A percentile compares a stretch with the other conserved stretches of the same genome.
phyloP scores from a whole-genome alignment of 2,888 invertebrate species.

The Lithophane socia region DNA sequence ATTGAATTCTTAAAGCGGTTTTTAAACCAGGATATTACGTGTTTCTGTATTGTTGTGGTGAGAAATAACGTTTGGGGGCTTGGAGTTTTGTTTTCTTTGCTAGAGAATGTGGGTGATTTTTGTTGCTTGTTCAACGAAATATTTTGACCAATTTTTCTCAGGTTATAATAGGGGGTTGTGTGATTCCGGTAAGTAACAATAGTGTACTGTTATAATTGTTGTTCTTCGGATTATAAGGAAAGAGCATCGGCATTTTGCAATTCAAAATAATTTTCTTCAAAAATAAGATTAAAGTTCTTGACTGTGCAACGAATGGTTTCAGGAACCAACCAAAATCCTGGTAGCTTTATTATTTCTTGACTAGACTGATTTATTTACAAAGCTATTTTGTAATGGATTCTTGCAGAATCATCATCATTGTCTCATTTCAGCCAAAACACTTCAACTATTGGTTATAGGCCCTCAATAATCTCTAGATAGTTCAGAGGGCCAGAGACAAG shows the following conservation, averaged over 20 bases:
- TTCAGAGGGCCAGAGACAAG: background rate
- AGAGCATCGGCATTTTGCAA: background rate
- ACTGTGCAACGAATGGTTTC: no score
- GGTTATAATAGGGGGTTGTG: background rate
- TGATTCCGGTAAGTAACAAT: background rate
- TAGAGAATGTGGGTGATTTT: background rate
- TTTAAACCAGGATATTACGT: conserved; percentile 52
- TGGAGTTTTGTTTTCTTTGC: conserved; percentile 2
- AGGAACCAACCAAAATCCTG: background rate
- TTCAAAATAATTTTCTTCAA: no score
- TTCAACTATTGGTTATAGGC: no score
- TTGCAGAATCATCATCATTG: background rate
- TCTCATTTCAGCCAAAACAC: background rate
- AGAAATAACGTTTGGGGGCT: conserved; percentile 2
- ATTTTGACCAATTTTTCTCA: background rate
- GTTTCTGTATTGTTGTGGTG: conserved; percentile 25
- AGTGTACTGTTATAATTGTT: background rate
- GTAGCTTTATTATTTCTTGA: background rate
- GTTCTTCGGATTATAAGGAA: background rate
- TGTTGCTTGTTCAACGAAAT: background rate
- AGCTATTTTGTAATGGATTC: background rate
- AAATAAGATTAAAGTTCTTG: no score
- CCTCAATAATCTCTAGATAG: background rate
- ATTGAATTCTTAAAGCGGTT: conserved; percentile 59
- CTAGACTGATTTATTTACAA: background rate